A percentile compares a stretch with the other conserved stretches of the same genome.
Evolutionary conservation across 2,797 vertebrate genomes (phyloP).

Genomic region (Limnodromus scolopaceus): DNA sequence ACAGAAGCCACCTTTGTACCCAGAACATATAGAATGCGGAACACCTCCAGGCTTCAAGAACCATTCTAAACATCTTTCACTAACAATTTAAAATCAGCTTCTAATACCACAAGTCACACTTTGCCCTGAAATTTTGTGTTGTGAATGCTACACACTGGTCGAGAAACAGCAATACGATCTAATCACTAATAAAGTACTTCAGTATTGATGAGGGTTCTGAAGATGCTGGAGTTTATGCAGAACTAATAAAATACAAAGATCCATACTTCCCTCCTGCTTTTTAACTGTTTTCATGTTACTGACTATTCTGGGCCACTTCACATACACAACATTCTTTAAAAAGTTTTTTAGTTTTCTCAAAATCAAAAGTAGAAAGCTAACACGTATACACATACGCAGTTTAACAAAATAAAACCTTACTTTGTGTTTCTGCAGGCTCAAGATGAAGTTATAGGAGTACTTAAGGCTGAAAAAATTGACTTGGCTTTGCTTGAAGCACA

Average conservation of each 20-base stretch:
- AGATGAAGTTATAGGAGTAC: constrained; percentile 96
- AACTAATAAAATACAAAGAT: not conserved
- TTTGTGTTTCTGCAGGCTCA: constrained; percentile 86
- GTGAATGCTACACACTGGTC: not conserved
- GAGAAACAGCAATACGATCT: not conserved
- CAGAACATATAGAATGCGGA: not conserved
- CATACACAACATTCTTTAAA: not conserved
- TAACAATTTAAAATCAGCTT: constrained; percentile 5
- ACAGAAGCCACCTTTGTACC: constrained; percentile 7
- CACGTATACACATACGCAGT: not conserved
- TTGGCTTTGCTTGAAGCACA: constrained; percentile 93
- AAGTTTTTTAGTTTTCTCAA: not conserved
- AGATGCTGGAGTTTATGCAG: not conserved
- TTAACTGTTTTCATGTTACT: not conserved
- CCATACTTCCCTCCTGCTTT: not conserved
- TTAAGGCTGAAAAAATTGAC: constrained; percentile 96
- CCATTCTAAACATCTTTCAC: not conserved
- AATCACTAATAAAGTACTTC: not conserved
- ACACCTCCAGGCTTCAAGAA: not conserved
- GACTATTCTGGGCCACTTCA: not conserved
- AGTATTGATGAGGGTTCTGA: not conserved
- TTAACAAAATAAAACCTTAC: constrained; percentile 39
- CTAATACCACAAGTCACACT: not conserved
- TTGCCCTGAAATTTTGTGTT: not conserved
- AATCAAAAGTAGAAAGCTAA: constrained; percentile 1